phyloP scores from a whole-genome alignment of 1,140 invertebrate species.

The Ericerus pela region DNA sequence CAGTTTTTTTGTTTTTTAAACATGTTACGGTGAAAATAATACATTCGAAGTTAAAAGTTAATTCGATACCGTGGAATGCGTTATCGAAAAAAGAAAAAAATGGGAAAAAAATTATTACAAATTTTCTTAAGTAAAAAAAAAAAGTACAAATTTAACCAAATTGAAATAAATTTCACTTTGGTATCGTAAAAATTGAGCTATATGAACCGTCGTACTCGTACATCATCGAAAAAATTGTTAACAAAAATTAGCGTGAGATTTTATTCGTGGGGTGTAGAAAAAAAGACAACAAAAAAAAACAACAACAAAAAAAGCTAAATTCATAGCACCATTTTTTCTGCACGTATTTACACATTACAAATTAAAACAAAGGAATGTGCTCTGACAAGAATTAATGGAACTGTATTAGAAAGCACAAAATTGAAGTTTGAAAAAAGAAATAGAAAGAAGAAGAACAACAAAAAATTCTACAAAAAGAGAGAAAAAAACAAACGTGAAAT shows the following conservation, averaged over 20 bases:
- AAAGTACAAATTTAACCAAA: no score
- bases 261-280: no score
- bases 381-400: slow-evolving; percentile 3
- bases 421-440: neutral
- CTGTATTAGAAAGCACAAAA: slow-evolving; percentile 2
- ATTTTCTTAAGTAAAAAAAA: neutral
- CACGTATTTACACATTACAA: neutral
- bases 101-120: neutral
- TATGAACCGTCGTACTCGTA: no score
- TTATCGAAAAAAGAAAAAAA: neutral
- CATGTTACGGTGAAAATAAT: no score
- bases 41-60: no score
- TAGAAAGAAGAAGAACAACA: neutral
- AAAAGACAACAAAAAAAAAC: neutral
- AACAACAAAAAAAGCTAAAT: neutral
- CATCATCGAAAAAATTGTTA: no score
- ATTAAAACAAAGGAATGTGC: slow-evolving; percentile 5
- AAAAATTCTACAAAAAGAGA: neutral
- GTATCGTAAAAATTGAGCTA: no score
- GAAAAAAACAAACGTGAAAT: no score
- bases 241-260: no score
- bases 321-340: neutral
- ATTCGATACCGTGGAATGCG: no score
- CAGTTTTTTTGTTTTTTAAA: no score
- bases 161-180: no score